Base-by-base conservation (phyloP, 2,113 vertebrate genomes). In the Anthoscopus minutus region DNA sequence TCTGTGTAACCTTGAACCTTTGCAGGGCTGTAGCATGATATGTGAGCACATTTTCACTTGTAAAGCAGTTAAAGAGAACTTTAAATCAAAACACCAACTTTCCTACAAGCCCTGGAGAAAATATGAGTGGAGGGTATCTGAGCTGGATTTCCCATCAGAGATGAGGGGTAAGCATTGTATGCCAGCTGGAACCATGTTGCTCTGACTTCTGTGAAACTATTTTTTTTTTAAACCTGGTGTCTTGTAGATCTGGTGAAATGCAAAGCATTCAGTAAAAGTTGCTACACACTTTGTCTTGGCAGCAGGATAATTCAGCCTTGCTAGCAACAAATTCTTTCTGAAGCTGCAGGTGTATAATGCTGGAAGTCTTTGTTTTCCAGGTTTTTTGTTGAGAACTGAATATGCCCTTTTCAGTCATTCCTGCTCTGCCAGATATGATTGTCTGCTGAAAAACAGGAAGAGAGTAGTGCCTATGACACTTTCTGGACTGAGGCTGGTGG, bases 331-430 rank as follows among this genome's bases (percentile, higher is more conserved):
- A 38, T 35, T 69, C 20, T 72, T 79, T 86, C 22, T 50, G 82
- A 86, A 38, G 82, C 81, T 88, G 66, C 66, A 77, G 38, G 44
- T 51, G 33, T 30, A 13, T 79, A 78, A 73, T 47, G 56, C 77
- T 86, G 57, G 40, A 84, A 81, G 84, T 80, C 73, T 70, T 83
- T 91, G 50, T 91, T 92, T 95, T 81, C 69, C 28, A 88, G 51
- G 51, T n/a, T 92, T 89, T 92, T 86, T 85, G 22, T 81, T 81
- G 37, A 64, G 77, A 76, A 35, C 15, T 15, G 42, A 81, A 60
- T 58, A 33, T 60, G 38, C 86, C 40, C 42, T 25, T 69, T 90
- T 90, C 40, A 62, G 0, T 78, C 47, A 44, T 86, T 86, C 48
- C 48, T 79, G 15, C 56, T 93, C 40, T 91, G 72, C 64, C 65